Evolutionary conservation across 2,888 invertebrate genomes (phyloP).

Genomic region (Cheilosia impressa): DNA sequence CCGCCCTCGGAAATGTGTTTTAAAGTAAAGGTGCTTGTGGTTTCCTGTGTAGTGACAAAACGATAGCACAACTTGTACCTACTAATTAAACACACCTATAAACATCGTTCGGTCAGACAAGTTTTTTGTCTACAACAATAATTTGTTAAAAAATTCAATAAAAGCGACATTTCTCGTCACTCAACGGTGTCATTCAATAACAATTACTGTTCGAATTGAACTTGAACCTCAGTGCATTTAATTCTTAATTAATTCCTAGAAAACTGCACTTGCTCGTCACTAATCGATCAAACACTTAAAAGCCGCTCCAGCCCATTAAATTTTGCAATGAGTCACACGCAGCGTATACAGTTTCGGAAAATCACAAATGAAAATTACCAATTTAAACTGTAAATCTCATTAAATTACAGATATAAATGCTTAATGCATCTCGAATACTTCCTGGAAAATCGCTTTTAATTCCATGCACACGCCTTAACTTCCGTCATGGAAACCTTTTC

Average conservation of each 20-base stretch:
- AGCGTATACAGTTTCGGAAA: constrained; percentile 22
- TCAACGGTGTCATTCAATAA: constrained; percentile 47
- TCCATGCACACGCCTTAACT: constrained; percentile 66
- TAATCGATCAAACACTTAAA: constrained; percentile 13
- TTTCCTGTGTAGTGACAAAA: no score
- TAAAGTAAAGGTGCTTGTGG: no score
- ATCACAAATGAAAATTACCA: constrained; percentile 39
- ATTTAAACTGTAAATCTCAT: constrained; percentile 57
- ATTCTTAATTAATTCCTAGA: constrained; percentile 49
- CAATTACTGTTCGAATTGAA: constrained; percentile 53
- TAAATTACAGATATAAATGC: constrained; percentile 27
- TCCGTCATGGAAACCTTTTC: constrained; percentile 60
- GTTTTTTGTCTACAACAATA: neutral
- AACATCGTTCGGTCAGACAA: no score
- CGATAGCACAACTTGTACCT: no score
- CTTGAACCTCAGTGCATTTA: constrained; percentile 60
- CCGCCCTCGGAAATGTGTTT: no score
- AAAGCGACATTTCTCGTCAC: neutral
- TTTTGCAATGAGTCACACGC: constrained; percentile 30
- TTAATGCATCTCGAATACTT: constrained; percentile 37
- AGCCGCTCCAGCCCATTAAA: constrained; percentile 13
- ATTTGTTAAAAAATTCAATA: neutral
- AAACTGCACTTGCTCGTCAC: constrained; percentile 25
- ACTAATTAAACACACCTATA: no score
- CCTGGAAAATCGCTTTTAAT: constrained; percentile 71